Conservation (phyloP, 2,888 invertebrate genomes). For the Axea sp. region DNA sequence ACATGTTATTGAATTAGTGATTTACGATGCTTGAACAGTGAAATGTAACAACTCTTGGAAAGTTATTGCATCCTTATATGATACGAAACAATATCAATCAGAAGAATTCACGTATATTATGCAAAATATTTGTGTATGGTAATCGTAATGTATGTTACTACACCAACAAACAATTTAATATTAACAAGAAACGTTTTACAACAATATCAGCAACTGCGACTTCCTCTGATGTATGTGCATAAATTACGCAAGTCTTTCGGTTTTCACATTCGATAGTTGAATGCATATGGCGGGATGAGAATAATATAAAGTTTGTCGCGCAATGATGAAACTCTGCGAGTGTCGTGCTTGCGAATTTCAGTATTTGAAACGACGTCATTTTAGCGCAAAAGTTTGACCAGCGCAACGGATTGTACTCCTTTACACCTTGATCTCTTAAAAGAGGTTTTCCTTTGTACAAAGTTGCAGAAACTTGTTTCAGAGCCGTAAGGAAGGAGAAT, state of each 20-base stretch:
- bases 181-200: slow-evolving; percentile 20
- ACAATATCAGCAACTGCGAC: slow-evolving; percentile 31
- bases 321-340: slow-evolving; percentile 8
- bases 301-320: slow-evolving; percentile 19
- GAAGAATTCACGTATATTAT: slow-evolving; percentile 42
- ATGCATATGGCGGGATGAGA: neutral
- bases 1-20: slow-evolving; percentile 48
- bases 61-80: slow-evolving; percentile 16
- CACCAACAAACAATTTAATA: slow-evolving; percentile 38
- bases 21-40: slow-evolving; percentile 7
- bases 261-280: slow-evolving; percentile 5
- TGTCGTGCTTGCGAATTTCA: slow-evolving; percentile 19
- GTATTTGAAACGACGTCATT: slow-evolving; percentile 17
- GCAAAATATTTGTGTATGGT: slow-evolving; percentile 50
- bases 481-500: slow-evolving; percentile 7
- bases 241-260: slow-evolving; percentile 6
- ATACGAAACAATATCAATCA: slow-evolving; percentile 23
- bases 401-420: slow-evolving; percentile 27
- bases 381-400: slow-evolving; percentile 31
- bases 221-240: neutral
- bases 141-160: slow-evolving; percentile 54
- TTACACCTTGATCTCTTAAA: slow-evolving; percentile 34
- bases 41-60: slow-evolving; percentile 26
- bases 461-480: slow-evolving; percentile 30
- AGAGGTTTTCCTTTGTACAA: slow-evolving; percentile 39